Base-by-base conservation (phyloP, 2,888 invertebrate species). In the Chironomus riparius region DNA sequence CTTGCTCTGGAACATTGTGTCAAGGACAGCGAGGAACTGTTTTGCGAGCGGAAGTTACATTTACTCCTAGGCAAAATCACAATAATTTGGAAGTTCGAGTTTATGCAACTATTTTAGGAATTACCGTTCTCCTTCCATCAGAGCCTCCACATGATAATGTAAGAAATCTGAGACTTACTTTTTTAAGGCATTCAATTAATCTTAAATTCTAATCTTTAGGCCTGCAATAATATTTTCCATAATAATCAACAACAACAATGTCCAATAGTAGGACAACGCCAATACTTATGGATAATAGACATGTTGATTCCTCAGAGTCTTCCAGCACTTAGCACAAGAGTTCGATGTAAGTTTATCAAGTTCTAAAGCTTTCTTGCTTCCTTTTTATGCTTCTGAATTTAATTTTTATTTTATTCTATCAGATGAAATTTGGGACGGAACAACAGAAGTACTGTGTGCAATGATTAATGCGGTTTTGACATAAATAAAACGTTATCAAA, bases 371-470 rank as follows among this genome's bases (percentile, higher is more conserved):
- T n/a, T n/a, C n/a, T n/a, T n/a, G n/a, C n/a, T n/a, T n/a, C n/a
- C n/a, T n/a, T n/a, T n/a, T n/a, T 24, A 24, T 24, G 24, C 5
- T 28, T 4, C 5, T 1, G 28, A 5, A 4, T 28, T 5, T 4
- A 21, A 62, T 21, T 5, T 62, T 62, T 7, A 62, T 61, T 61
- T 18, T 21, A n/a, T 7, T 61, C 7, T 7, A n/a, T 62, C 62
- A 62, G 62, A 62, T 62, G 62, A 62, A 62, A 62, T 62, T 22
- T 62, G 62, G 62, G 62, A 62, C 15, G 62, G 62, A 62, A 21
- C 21, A 18, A 21, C 21, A 6, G 18, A 15, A 22, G 62, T 22
- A 1, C 10, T 62, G 18, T 62, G 62, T 4, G 62, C 62, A 18
- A 4, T 5, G 2, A 62, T 62, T 10, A 21, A 18, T 62, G 62